phyloP scores from a whole-genome alignment of 2,888 invertebrate genomes.

The Drosophila subsilvestris region DNA sequence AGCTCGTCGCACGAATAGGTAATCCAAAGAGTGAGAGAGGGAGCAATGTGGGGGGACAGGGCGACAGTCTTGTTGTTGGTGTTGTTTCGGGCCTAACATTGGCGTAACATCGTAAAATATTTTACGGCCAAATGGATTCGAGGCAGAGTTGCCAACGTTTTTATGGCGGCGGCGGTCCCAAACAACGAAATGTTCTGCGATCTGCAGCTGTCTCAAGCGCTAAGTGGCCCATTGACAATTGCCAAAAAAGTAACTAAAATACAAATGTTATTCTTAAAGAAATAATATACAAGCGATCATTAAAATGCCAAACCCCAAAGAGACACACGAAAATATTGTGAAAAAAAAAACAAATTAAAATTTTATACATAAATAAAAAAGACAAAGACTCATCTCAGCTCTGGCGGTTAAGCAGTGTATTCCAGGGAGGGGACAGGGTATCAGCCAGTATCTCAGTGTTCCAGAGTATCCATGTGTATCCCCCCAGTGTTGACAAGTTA shows the following conservation, averaged over 20 bases:
- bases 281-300: constrained; percentile 45
- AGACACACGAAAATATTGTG: constrained; percentile 6
- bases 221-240: constrained; percentile 37
- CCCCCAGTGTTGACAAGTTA: constrained; percentile 80
- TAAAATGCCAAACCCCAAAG: constrained; percentile 34
- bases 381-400: constrained; percentile 52
- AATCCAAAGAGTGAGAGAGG: constrained; percentile 3
- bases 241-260: constrained; percentile 38
- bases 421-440: constrained; percentile 2
- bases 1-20: constrained; percentile 30
- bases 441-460: constrained; percentile 53
- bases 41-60: background rate
- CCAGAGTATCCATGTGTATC: background rate
- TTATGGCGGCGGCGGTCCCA: constrained; percentile 50
- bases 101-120: constrained; percentile 79
- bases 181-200: constrained; percentile 21
- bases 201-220: constrained; percentile 47
- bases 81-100: constrained; percentile 52
- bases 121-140: constrained; percentile 70
- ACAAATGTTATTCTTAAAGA: constrained; percentile 37
- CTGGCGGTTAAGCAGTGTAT: background rate
- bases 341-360: constrained; percentile 28
- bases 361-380: constrained; percentile 31
- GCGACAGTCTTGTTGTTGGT: constrained; percentile 38
- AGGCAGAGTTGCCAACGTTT: constrained; percentile 67